Conservation (phyloP, 2,888 invertebrate genomes). For the Meiosimyza decipiens region DNA sequence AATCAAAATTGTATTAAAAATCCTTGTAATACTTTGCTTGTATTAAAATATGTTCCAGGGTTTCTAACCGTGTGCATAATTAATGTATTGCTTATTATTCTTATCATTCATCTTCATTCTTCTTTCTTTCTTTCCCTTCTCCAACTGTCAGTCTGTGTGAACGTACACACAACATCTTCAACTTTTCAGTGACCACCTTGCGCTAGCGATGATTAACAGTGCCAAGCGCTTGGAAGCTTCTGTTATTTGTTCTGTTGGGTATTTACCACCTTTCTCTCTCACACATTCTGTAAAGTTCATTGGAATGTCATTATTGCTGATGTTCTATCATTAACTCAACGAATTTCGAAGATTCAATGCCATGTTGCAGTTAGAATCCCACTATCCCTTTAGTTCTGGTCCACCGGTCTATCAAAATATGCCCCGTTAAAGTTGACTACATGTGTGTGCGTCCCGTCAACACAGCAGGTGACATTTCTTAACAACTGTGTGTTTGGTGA, state of each 20-base stretch:
- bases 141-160: constrained; percentile 13
- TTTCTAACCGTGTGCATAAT: no score
- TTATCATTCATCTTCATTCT: constrained; percentile 16
- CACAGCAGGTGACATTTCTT: constrained; percentile 59
- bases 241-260: constrained; percentile 32
- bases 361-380: neutral
- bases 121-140: neutral
- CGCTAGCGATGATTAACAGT: constrained; percentile 25
- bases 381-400: neutral
- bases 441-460: constrained; percentile 48
- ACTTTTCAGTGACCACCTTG: constrained; percentile 11
- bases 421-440: constrained; percentile 17
- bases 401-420: constrained; percentile 23
- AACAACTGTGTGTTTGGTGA: constrained; percentile 5
- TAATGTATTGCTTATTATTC: constrained; percentile 3
- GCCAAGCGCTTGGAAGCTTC: constrained; percentile 29
- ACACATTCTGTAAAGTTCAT: neutral
- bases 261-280: neutral
- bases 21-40: no score
- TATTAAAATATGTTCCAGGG: no score
- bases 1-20: no score
- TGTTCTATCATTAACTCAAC: neutral
- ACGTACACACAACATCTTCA: constrained; percentile 14
- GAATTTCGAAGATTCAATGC: constrained; percentile 19
- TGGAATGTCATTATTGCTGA: neutral